Conservation (phyloP, 2,888 invertebrate species). For the Tridacna crocea region DNA sequence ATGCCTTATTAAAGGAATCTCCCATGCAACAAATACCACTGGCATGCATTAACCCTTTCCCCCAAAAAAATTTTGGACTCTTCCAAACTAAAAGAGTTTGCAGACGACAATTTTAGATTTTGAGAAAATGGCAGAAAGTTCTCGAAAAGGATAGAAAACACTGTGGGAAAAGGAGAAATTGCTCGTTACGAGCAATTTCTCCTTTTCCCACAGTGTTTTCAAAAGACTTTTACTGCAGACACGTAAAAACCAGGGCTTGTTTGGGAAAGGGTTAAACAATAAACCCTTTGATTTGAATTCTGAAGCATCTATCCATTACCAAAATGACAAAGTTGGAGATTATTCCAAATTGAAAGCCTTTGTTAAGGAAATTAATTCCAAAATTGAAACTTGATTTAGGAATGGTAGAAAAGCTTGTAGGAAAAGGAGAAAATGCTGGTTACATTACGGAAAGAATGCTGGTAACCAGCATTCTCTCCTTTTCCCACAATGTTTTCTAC, state of each 20-base stretch:
- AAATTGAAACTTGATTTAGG: not conserved
- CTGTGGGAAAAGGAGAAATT: not conserved
- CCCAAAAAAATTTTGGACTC: not conserved
- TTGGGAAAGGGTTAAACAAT: not conserved
- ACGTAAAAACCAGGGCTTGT: no score
- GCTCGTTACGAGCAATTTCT: not conserved
- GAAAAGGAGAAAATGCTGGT: slow-evolving; percentile 7
- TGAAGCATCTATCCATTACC: not conserved
- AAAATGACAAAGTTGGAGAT: not conserved
- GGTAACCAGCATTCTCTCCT: not conserved
- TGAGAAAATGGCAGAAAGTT: no score
- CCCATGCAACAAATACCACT: no score
- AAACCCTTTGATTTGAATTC: not conserved
- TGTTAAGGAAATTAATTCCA: not conserved
- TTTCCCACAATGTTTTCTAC: not conserved
- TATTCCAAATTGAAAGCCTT: not conserved
- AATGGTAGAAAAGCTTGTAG: not conserved
- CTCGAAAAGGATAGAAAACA: not conserved
- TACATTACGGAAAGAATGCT: no score
- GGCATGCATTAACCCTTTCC: not conserved
- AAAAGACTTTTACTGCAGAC: no score
- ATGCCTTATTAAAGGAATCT: no score
- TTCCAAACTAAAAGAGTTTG: not conserved
- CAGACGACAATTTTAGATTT: no score
- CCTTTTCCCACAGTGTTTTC: not conserved